Percentiles rank a stretch among this genome's conserved stretches.
These are phyloP conservation scores for Alexandromys fortis DNA, from an alignment of 2,113 vertebrate species.

Conservation along the genomic window DNA sequence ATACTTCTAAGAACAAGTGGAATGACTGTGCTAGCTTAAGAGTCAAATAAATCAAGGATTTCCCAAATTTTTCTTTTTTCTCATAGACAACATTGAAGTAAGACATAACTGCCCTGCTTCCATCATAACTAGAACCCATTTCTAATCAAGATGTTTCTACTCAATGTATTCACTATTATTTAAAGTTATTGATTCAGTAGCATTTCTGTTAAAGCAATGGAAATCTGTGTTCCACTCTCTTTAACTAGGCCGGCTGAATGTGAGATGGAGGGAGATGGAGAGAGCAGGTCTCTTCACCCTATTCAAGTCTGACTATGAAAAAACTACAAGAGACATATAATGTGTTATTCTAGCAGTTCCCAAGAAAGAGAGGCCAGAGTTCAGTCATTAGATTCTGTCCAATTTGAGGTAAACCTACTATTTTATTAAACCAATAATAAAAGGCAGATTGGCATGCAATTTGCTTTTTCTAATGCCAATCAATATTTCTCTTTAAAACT, in stretches of 20 bases:
- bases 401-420: background rate
- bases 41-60: background rate
- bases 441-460: background rate
- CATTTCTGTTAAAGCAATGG: background rate
- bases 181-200: background rate
- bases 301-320: background rate
- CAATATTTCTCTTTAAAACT: constrained; percentile 37
- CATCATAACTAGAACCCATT: background rate
- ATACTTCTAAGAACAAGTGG: background rate
- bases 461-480: background rate
- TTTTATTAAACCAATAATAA: constrained; percentile 25
- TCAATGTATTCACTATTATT: background rate
- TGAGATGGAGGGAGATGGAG: background rate
- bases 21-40: constrained; percentile 22
- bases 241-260: background rate
- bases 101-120: background rate
- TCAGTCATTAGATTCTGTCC: constrained; percentile 22
- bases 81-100: background rate
- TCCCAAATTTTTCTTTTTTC: constrained; percentile 39
- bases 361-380: constrained; percentile 19
- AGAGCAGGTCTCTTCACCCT: background rate
- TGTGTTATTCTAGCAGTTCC: background rate
- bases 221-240: background rate
- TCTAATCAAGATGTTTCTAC: background rate
- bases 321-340: background rate